Evolutionary conservation across 1,140 invertebrate species (phyloP).

Genomic region (Odontomachus brunneus): DNA sequence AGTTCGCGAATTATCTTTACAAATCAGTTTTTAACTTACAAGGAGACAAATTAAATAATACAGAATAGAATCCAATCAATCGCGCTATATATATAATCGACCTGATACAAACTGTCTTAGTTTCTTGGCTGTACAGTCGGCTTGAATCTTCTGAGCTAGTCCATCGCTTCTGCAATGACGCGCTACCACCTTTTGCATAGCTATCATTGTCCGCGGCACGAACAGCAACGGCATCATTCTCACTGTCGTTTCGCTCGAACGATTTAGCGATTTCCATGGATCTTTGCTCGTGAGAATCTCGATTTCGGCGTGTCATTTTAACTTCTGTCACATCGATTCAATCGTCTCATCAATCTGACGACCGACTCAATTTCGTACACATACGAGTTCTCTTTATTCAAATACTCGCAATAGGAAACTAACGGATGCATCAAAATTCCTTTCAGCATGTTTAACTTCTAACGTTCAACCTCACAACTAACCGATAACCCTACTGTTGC

Average conservation of each 20-base stretch:
- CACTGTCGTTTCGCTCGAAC: conserved; percentile 14
- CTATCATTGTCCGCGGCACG: not conserved
- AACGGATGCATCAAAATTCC: not conserved
- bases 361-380: conserved; percentile 13
- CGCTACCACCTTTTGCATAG: not conserved
- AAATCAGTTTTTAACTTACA: too few species aligned
- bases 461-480: not conserved
- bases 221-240: conserved; percentile 9
- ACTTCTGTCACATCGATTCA: not conserved
- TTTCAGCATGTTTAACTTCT: not conserved
- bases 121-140: conserved; percentile 2
- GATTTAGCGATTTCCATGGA: not conserved
- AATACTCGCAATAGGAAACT: not conserved
- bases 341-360: not conserved
- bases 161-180: conserved; percentile 23
- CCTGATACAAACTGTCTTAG: conserved; percentile 27
- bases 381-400: not conserved
- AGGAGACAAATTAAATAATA: too few species aligned
- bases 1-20: too few species aligned
- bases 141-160: conserved; percentile 39
- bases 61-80: not conserved
- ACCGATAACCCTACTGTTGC: not conserved
- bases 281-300: conserved; percentile 14
- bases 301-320: conserved; percentile 37
- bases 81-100: not conserved